A percentile compares a stretch with the other conserved stretches of the same genome.
Conservation (phyloP, 2,113 vertebrate species). For the Otolemur garnettii region DNA sequence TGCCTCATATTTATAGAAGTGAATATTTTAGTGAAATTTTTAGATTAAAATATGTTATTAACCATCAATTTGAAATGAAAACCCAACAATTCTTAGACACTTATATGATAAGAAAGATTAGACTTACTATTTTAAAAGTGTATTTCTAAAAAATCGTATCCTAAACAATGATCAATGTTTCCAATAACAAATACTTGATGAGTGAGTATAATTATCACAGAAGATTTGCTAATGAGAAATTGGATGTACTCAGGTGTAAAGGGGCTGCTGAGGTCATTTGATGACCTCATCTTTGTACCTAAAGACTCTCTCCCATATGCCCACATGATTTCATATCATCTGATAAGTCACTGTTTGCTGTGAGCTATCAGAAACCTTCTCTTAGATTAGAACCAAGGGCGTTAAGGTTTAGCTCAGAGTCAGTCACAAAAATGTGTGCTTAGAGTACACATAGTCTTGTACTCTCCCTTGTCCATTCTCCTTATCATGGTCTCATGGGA, state of each 20-base stretch:
- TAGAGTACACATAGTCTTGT: background rate
- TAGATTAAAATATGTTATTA: background rate
- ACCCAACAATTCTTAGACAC: background rate
- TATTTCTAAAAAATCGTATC: background rate
- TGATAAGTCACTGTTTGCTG: background rate
- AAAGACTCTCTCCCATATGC: background rate
- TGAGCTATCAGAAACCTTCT: background rate
- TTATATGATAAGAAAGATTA: background rate
- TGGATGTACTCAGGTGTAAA: background rate
- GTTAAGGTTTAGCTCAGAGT: background rate
- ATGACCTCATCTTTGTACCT: background rate
- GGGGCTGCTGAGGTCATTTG: background rate
- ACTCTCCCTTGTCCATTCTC: background rate
- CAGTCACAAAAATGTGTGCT: background rate
- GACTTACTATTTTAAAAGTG: background rate
- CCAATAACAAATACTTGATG: background rate
- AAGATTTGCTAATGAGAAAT: constrained; percentile 12
- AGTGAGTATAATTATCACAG: background rate
- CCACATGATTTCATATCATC: background rate
- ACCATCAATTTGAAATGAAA: background rate
- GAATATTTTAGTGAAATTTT: background rate
- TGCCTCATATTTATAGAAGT: background rate
- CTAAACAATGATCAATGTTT: background rate
- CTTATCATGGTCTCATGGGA: background rate
- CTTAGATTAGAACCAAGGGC: background rate